These are phyloP conservation scores for Aelia acuminata DNA, from an alignment of 2,888 invertebrate species.

Conservation along the genomic window DNA sequence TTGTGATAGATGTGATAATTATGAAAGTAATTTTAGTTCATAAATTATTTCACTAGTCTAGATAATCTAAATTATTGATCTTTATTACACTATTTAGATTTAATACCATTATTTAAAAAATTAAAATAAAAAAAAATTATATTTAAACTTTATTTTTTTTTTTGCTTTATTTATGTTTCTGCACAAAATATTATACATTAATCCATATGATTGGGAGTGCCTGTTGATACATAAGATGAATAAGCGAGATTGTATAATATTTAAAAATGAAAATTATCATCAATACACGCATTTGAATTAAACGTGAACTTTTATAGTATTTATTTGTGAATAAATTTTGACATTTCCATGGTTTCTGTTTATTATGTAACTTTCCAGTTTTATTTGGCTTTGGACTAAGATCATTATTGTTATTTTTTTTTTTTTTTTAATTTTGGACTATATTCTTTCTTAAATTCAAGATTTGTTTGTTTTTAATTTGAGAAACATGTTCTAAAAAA, in stretches of 20 bases:
- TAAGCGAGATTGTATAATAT: background rate
- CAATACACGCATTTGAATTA: background rate
- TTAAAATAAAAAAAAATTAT: too few species aligned
- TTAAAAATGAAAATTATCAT: background rate
- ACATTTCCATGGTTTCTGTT: background rate
- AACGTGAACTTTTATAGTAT: background rate
- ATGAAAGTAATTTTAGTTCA: conserved; percentile 13
- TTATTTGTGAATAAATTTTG: background rate
- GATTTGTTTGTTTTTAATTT: background rate
- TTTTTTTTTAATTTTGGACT: too few species aligned
- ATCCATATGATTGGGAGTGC: background rate
- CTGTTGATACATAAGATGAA: background rate
- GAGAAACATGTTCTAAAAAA: background rate
- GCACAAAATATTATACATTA: conserved; percentile 23
- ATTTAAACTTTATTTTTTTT: background rate
- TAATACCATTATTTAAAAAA: background rate
- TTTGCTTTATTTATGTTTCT: conserved; percentile 5
- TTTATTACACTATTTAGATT: background rate
- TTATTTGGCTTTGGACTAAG: background rate
- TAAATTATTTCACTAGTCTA: background rate
- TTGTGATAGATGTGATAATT: conserved; percentile 39
- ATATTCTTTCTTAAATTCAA: too few species aligned
- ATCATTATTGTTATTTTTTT: too few species aligned
- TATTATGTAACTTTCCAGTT: background rate
- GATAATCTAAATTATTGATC: background rate